Conservation (phyloP, 2,113 vertebrate genomes). For the Tauraco erythrolophus region DNA sequence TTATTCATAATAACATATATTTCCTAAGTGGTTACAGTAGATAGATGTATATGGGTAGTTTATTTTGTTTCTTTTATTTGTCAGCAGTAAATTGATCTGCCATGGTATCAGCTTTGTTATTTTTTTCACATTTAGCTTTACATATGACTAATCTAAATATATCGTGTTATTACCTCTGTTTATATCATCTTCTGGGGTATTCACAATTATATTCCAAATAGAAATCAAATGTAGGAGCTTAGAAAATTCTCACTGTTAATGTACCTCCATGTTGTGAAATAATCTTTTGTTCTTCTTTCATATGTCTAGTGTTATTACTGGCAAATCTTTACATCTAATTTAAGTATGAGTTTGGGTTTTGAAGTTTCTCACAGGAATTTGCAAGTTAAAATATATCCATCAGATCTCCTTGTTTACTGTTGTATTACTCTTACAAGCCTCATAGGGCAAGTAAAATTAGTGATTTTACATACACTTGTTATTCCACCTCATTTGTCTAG, state of each 20-base stretch:
- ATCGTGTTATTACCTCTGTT: background rate
- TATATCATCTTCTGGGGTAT: background rate
- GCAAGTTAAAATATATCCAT: background rate
- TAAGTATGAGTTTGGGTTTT: background rate
- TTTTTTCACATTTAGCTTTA: background rate
- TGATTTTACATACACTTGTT: background rate
- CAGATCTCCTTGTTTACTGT: background rate
- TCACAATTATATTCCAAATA: background rate
- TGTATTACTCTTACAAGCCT: background rate
- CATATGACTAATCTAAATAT: background rate
- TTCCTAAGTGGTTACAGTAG: background rate
- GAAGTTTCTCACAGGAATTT: background rate
- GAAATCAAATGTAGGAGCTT: background rate
- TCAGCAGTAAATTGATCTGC: background rate
- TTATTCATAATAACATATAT: background rate
- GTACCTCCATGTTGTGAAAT: background rate
- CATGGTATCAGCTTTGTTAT: background rate
- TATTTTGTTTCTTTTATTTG: background rate
- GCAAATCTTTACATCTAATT: background rate
- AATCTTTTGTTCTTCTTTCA: background rate
- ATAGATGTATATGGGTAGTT: background rate
- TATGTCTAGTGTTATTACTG: background rate
- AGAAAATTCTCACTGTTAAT: background rate
- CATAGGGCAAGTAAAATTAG: background rate
- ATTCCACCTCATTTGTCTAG: background rate